Percentiles rank a stretch among this genome's conserved stretches.
phyloP scores from a whole-genome alignment of 1,140 invertebrate genomes.

The Drosophila aff. region DNA sequence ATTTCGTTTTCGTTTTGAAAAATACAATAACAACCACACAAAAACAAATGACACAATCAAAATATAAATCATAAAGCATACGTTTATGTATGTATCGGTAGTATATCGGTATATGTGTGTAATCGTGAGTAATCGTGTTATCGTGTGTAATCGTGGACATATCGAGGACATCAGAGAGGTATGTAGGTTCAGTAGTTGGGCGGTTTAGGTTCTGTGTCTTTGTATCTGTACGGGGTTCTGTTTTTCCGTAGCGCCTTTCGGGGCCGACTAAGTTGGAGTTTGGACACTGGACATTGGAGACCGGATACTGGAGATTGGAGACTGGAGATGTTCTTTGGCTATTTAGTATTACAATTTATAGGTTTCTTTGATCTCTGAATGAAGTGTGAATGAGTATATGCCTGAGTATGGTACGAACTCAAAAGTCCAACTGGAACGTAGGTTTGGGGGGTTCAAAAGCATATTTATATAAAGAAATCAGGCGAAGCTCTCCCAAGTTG shows the following conservation, averaged over 20 bases:
- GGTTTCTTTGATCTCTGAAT: conserved; percentile 59
- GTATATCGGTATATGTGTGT: conserved; percentile 50
- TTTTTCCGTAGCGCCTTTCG: conserved; percentile 11
- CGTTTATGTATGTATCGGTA: conserved; percentile 66
- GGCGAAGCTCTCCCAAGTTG: conserved; percentile 35
- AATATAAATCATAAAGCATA: conserved; percentile 75
- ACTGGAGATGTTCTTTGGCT: conserved; percentile 26
- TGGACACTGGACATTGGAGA: neutral
- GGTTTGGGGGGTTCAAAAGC: conserved; percentile 15
- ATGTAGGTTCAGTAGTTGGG: conserved; percentile 35
- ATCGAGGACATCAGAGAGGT: conserved; percentile 55
- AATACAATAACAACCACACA: conserved; percentile 80
- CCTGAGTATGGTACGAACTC: conserved; percentile 65
- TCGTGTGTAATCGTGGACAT: conserved; percentile 37
- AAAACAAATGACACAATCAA: conserved; percentile 71
- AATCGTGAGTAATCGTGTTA: conserved; percentile 9
- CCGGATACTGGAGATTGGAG: conserved; percentile 14
- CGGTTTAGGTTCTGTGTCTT: conserved; percentile 30
- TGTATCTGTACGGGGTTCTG: conserved; percentile 42
- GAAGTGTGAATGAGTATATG: conserved; percentile 77
- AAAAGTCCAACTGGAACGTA: conserved; percentile 39
- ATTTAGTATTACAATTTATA: conserved; percentile 62
- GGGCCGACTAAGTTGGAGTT: conserved; percentile 16
- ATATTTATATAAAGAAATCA: conserved; percentile 13
- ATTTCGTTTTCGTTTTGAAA: conserved; percentile 85